Percentiles rank a stretch among this genome's conserved stretches.
phyloP scores from a whole-genome alignment of 1,140 invertebrate genomes.

The Geopemphigus sp. region DNA sequence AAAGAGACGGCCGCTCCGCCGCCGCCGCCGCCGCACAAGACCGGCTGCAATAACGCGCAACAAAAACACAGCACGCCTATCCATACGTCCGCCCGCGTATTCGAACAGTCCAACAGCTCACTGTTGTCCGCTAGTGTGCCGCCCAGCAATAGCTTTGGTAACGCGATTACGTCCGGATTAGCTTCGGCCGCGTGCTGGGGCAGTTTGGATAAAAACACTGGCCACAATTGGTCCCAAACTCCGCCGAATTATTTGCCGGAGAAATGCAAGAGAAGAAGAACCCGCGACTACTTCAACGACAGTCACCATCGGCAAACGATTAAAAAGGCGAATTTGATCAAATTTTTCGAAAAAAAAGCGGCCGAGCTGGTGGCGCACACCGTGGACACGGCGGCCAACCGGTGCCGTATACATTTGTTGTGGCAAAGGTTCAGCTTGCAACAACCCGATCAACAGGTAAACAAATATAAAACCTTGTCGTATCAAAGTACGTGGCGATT shows the following conservation, averaged over 20 bases:
- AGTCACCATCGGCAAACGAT: neutral
- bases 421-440: neutral
- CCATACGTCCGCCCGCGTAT: neutral
- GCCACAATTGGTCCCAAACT: neutral
- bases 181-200: conserved; percentile 14
- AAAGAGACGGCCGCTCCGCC: no score
- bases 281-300: neutral
- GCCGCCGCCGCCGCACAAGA: neutral
- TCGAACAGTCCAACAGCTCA: neutral
- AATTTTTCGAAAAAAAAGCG: conserved; percentile 25
- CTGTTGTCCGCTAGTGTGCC: conserved; percentile 19
- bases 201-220: conserved; percentile 3
- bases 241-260: neutral
- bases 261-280: neutral
- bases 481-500: neutral
- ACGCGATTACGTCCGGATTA: neutral
- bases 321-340: neutral
- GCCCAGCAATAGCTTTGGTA: neutral
- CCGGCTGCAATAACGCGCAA: neutral
- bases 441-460: conserved; percentile 7
- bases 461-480: neutral
- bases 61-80: conserved; percentile 11
- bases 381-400: conserved; percentile 19
- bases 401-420: conserved; percentile 12
- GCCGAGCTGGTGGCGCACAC: conserved; percentile 26